These are phyloP conservation scores for Amblyornis subalaris DNA, from an alignment of 2,113 vertebrate species.

Conservation along the genomic window DNA sequence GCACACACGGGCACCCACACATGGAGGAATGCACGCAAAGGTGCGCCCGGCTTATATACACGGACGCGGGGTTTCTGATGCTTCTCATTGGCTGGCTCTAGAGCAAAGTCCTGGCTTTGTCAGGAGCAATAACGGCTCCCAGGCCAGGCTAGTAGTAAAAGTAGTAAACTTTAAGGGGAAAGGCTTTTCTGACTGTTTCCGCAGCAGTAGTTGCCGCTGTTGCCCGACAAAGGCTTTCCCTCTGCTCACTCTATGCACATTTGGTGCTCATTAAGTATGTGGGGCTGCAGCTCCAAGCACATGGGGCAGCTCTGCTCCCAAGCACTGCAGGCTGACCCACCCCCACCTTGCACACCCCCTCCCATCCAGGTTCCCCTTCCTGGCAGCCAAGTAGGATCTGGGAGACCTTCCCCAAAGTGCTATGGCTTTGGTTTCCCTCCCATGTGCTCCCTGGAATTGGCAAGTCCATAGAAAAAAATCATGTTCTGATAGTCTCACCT, in stretches of 20 bases:
- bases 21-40: neutral
- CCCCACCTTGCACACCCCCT: neutral
- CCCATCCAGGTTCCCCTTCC: neutral
- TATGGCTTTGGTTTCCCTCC: neutral
- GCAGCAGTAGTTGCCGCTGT: accelerated
- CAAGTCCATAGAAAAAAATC: accelerated
- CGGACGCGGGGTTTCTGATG: neutral
- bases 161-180: constrained; percentile 34
- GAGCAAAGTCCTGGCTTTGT: neutral
- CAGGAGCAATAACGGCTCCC: constrained; percentile 1
- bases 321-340: neutral
- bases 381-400: neutral
- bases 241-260: neutral
- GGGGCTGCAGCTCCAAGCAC: neutral
- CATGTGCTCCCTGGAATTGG: accelerated
- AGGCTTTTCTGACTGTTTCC: neutral
- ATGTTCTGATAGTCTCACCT: neutral
- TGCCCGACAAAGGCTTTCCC: constrained; percentile 11
- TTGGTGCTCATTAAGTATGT: constrained; percentile 11
- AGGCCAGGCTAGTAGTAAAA: constrained; percentile 18
- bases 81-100: neutral
- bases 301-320: neutral
- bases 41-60: neutral
- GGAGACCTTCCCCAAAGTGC: neutral
- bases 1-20: neutral